Conservation (phyloP, 2,797 vertebrate genomes). For the Aphelocoma californica region DNA sequence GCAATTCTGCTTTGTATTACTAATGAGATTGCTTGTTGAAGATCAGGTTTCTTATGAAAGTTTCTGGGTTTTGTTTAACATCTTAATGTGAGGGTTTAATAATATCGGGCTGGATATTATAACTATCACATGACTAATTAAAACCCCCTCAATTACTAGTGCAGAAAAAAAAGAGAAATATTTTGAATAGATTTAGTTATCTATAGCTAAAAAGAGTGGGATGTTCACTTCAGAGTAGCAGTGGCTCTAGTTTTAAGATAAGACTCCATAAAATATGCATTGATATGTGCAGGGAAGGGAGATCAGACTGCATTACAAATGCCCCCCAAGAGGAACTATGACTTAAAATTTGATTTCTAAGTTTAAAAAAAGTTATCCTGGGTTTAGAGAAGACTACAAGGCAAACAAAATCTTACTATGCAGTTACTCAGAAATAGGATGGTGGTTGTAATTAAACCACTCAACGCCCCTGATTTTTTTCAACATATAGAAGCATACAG, state of each 20-base stretch:
- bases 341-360: slow-evolving; percentile 4
- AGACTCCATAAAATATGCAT: slow-evolving; percentile 3
- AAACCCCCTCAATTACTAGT: not conserved
- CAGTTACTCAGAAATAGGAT: not conserved
- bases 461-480: not conserved
- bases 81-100: not conserved
- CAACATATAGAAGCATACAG: not conserved
- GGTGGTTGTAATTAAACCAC: not conserved
- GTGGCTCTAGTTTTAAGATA: not conserved
- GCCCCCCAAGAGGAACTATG: not conserved
- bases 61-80: not conserved
- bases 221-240: not conserved
- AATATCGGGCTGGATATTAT: not conserved
- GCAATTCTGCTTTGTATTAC: not conserved
- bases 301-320: slow-evolving; percentile 45
- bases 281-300: not conserved
- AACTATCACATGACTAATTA: not conserved
- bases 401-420: not conserved
- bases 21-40: not conserved
- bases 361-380: not conserved
- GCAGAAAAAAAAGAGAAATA: not conserved
- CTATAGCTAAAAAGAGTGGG: not conserved
- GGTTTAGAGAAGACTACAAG: not conserved
- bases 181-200: not conserved
- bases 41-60: not conserved